Conservation (phyloP, 2,888 invertebrate genomes). For the Sericinus montela region DNA sequence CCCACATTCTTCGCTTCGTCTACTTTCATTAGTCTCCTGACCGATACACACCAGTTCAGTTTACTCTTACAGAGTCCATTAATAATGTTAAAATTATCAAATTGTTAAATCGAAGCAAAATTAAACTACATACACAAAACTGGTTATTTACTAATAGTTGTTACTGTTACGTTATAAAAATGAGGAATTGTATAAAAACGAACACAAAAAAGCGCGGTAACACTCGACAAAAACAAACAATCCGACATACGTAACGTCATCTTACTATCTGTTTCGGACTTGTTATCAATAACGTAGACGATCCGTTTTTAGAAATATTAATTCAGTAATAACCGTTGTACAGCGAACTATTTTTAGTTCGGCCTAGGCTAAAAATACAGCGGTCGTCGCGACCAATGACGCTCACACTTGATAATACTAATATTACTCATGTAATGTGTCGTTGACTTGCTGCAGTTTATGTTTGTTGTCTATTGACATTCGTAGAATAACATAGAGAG, state of each 20-base stretch:
- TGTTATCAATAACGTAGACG: conserved; percentile 70
- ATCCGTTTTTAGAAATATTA: conserved; percentile 80
- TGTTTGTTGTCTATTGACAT: conserved; percentile 43
- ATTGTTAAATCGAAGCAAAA: no score
- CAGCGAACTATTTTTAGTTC: conserved; percentile 69
- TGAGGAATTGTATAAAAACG: conserved; percentile 2
- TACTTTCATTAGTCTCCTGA: no score
- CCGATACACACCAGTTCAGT: no score
- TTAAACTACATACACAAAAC: no score
- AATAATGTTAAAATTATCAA: no score
- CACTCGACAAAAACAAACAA: conserved; percentile 49
- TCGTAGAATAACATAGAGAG: conserved; percentile 26
- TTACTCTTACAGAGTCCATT: no score
- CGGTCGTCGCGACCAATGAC: conserved; percentile 59
- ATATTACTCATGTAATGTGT: conserved; percentile 64
- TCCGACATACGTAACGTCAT: conserved; percentile 53
- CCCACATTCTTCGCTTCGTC: no score
- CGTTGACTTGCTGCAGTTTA: conserved; percentile 70
- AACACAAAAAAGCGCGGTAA: conserved; percentile 35
- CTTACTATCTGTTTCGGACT: conserved; percentile 59
- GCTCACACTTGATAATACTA: conserved; percentile 70
- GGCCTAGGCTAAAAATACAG: conserved; percentile 76
- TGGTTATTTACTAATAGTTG: no score
- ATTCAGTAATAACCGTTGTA: conserved; percentile 75
- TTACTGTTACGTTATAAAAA: no score